These are phyloP conservation scores for Oryzias melastigma DNA, from an alignment of 2,113 vertebrate species.

Conservation along the genomic window DNA sequence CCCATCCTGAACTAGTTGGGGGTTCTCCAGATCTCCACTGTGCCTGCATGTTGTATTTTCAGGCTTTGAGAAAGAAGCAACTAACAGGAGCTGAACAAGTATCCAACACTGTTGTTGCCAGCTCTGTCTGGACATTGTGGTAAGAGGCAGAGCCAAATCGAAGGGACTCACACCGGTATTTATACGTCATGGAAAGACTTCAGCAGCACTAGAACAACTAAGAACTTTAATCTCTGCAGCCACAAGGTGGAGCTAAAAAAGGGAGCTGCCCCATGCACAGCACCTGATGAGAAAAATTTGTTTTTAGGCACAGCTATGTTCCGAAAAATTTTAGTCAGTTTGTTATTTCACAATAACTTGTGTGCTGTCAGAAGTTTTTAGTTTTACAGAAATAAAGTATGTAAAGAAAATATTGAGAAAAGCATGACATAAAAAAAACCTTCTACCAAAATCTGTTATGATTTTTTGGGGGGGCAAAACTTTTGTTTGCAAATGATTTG, in stretches of 20 bases:
- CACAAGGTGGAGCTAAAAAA: neutral
- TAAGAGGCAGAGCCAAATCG: slow-evolving; percentile 1
- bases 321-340: too few relatives aligned
- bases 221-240: neutral
- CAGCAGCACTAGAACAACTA: neutral
- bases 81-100: slow-evolving; percentile 54
- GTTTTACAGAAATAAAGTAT: too few relatives aligned
- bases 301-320: neutral
- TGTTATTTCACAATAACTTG: too few relatives aligned
- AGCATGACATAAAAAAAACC: too few relatives aligned
- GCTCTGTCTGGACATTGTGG: slow-evolving; percentile 40
- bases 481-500: too few relatives aligned
- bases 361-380: too few relatives aligned
- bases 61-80: slow-evolving; percentile 42
- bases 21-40: slow-evolving; percentile 51
- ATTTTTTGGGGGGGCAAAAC: too few relatives aligned
- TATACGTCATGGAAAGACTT: slow-evolving; percentile 15
- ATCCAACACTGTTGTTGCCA: slow-evolving; percentile 57
- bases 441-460: too few relatives aligned
- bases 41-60: slow-evolving; percentile 48
- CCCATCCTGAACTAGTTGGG: slow-evolving; percentile 59
- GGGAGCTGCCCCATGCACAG: neutral
- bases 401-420: too few relatives aligned
- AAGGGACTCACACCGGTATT: slow-evolving; percentile 19
- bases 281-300: neutral